Percentiles rank a stretch among this genome's conserved stretches.
Evolutionary conservation across 1,140 invertebrate genomes (phyloP).

Genomic region (Hylyphantes graminicola): DNA sequence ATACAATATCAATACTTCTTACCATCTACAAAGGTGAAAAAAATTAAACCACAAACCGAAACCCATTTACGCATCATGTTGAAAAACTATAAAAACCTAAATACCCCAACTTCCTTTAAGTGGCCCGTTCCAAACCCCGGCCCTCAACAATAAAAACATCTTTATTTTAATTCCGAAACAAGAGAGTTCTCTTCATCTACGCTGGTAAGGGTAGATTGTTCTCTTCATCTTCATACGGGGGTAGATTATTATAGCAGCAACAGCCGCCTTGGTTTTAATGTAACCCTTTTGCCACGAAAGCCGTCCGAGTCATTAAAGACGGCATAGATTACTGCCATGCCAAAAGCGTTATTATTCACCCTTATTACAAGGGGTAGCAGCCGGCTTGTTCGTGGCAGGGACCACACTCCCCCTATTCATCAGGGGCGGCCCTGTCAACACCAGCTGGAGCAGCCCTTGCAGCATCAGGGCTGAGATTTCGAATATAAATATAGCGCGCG

Average conservation of each 20-base stretch:
- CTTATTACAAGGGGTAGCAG: slow-evolving; percentile 50
- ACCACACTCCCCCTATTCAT: slow-evolving; percentile 43
- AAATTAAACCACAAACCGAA: too few species aligned
- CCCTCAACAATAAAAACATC: slow-evolving; percentile 32
- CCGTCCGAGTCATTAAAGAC: slow-evolving; percentile 39
- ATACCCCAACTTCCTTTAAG: too few species aligned
- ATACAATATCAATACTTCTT: too few species aligned
- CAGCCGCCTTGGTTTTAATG: slow-evolving; percentile 18
- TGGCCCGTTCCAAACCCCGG: not conserved
- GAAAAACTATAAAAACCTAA: too few species aligned
- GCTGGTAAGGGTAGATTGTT: not conserved
- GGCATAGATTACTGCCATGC: slow-evolving; percentile 41
- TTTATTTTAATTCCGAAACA: slow-evolving; percentile 39
- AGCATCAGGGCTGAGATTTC: not conserved
- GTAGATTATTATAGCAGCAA: not conserved
- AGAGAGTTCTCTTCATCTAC: not conserved
- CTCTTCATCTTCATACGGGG: not conserved
- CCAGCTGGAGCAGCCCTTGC: slow-evolving; percentile 20
- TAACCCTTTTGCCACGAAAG: slow-evolving; percentile 26
- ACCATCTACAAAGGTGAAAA: too few species aligned
- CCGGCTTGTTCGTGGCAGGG: slow-evolving; percentile 40
- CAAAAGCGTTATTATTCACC: slow-evolving; percentile 51
- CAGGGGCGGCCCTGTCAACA: slow-evolving; percentile 37
- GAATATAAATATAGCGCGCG: not conserved
- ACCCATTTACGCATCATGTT: too few species aligned